A percentile compares a stretch with the other conserved stretches of the same genome.
phyloP scores from a whole-genome alignment of 1,140 invertebrate genomes.

The Asbolus verrucosus region DNA sequence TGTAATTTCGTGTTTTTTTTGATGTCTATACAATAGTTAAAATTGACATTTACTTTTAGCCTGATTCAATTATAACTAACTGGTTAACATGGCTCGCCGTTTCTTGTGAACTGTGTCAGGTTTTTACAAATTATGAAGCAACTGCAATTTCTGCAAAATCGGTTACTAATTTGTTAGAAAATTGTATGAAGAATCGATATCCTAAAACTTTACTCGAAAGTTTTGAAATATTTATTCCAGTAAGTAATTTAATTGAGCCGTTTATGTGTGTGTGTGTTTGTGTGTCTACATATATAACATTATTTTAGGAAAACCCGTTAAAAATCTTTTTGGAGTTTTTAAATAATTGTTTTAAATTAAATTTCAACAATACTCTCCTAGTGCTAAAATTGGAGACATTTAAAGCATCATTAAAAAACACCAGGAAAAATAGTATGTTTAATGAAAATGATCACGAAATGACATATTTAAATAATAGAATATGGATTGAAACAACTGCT shows the following conservation, averaged over 20 bases:
- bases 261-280: too few species aligned
- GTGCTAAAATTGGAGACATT: conserved; percentile 54
- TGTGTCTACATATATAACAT: too few species aligned
- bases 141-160: conserved; percentile 61
- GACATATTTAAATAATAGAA: conserved; percentile 59
- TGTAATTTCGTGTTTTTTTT: too few species aligned
- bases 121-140: conserved; percentile 63
- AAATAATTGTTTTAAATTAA: conserved; percentile 60
- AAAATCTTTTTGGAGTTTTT: conserved; percentile 69
- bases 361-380: conserved; percentile 52
- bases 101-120: conserved; percentile 64
- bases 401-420: conserved; percentile 51
- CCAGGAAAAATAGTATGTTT: conserved; percentile 55
- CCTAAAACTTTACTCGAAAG: conserved; percentile 70
- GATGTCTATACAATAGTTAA: too few species aligned
- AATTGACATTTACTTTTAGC: conserved; percentile 65
- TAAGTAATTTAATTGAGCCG: too few species aligned
- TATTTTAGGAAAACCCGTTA: conserved; percentile 73
- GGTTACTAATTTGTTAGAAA: conserved; percentile 68
- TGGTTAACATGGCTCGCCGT: conserved; percentile 74
- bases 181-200: conserved; percentile 68
- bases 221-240: conserved; percentile 74
- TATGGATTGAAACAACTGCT: conserved; percentile 71
- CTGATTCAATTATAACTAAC: conserved; percentile 71
- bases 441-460: conserved; percentile 60